Conservation (phyloP, 2,113 vertebrate species). For the Accipiter cooperii region DNA sequence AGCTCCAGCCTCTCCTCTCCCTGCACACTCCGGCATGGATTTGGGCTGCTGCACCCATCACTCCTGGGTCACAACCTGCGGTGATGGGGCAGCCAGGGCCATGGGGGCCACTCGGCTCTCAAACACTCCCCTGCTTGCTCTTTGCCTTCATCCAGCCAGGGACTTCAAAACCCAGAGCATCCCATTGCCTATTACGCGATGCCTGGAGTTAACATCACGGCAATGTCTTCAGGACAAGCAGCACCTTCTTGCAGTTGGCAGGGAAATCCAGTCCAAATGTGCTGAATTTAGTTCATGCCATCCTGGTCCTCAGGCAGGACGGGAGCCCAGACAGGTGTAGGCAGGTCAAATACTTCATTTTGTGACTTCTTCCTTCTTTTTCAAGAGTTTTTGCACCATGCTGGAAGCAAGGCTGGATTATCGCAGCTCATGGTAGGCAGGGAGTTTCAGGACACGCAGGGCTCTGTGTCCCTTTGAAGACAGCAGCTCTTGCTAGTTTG, state of each 20-base stretch:
- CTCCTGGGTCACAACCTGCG: background rate
- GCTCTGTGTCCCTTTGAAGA: background rate
- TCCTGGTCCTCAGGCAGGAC: background rate
- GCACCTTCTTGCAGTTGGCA: background rate
- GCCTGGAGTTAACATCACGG: background rate
- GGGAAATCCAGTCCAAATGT: background rate
- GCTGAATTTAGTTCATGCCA: background rate
- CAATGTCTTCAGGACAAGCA: background rate
- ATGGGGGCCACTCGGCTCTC: rapidly evolving
- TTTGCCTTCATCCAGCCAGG: background rate
- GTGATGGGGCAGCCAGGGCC: background rate
- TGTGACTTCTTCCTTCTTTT: background rate
- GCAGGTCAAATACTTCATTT: background rate
- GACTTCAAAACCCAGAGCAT: background rate
- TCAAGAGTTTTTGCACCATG: background rate
- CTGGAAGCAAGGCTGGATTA: background rate
- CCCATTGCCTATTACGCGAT: background rate
- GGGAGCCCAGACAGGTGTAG: background rate
- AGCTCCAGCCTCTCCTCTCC: background rate
- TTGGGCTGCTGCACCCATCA: background rate
- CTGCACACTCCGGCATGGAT: background rate
- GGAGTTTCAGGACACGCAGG: background rate
- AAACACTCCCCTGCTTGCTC: background rate
- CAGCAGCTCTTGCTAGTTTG: background rate
- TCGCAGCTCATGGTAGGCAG: background rate